These are phyloP conservation scores for Temnothorax longispinosus DNA, from an alignment of 1,140 invertebrate species.

Conservation along the genomic window DNA sequence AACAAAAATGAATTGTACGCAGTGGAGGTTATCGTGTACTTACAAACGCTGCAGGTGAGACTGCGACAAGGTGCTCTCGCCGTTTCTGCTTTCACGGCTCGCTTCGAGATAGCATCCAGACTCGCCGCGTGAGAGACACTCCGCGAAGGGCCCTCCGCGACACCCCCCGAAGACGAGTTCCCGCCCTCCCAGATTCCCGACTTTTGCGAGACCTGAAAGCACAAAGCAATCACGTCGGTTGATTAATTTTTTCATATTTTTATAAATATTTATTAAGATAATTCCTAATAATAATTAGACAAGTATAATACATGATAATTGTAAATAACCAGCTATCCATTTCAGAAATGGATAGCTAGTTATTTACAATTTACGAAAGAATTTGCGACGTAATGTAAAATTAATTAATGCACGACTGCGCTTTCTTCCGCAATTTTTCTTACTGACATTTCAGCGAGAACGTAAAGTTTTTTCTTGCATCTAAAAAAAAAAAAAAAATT, in stretches of 20 bases:
- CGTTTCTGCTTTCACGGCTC: constrained; percentile 83
- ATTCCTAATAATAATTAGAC: neutral
- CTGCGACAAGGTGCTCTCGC: constrained; percentile 83
- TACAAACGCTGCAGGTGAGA: constrained; percentile 87
- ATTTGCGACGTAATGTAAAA: neutral
- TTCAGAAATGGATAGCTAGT: neutral
- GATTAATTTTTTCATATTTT: neutral
- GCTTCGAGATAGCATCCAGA: constrained; percentile 86
- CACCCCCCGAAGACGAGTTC: constrained; percentile 79
- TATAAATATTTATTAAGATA: neutral
- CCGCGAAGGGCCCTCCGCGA: constrained; percentile 80
- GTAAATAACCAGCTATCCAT: too few species aligned
- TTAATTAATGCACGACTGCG: neutral
- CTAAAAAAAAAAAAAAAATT: neutral
- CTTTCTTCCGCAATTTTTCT: neutral
- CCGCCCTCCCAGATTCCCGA: constrained; percentile 82
- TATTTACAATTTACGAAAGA: neutral
- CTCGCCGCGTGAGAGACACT: constrained; percentile 87
- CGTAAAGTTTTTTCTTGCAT: neutral
- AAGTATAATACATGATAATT: too few species aligned
- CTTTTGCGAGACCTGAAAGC: constrained; percentile 81
- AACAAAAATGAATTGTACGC: neutral
- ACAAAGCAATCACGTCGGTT: neutral
- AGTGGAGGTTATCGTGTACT: constrained; percentile 74
- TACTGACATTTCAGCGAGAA: neutral